Percentiles rank a stretch among this genome's conserved stretches.
Evolutionary conservation across 2,113 vertebrate species (phyloP).

Genomic region (Plecturocebus donacophilus): DNA sequence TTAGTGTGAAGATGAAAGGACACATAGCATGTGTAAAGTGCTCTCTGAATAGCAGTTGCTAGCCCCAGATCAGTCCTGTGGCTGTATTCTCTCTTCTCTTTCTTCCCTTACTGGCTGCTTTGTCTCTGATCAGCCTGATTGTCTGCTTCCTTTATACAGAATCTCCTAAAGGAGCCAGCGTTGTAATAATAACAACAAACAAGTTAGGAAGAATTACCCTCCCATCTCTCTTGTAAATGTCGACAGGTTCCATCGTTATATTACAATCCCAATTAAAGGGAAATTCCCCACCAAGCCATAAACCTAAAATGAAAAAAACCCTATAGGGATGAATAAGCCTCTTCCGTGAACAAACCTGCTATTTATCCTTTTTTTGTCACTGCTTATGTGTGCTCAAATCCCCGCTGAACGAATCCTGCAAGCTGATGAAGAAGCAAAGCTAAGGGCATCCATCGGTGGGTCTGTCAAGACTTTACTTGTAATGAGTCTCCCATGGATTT

Average conservation of each 20-base stretch:
- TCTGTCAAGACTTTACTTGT: conserved; percentile 59
- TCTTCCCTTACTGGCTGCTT: neutral
- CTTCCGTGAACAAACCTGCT: conserved; percentile 63
- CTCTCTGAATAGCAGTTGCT: neutral
- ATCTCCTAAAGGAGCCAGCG: conserved; percentile 55
- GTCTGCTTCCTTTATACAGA: neutral
- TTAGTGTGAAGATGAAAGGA: neutral
- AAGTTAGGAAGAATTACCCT: conserved; percentile 72
- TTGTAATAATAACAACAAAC: conserved; percentile 66
- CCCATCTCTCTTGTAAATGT: conserved; percentile 77
- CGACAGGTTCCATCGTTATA: conserved; percentile 70
- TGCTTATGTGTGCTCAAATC: conserved; percentile 33
- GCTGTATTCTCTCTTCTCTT: neutral
- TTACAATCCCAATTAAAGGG: conserved; percentile 71
- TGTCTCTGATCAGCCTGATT: conserved; percentile 20
- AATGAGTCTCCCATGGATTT: conserved; percentile 76
- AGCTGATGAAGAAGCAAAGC: conserved; percentile 56
- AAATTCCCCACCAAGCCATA: conserved; percentile 72
- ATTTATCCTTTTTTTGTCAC: conserved; percentile 60
- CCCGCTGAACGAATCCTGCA: neutral
- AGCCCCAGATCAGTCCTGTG: neutral
- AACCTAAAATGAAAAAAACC: conserved; percentile 74
- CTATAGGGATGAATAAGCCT: conserved; percentile 69
- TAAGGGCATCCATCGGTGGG: neutral
- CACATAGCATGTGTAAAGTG: neutral